Percentiles rank a stretch among this genome's conserved stretches.
Evolutionary conservation across 2,113 vertebrate genomes (phyloP).

Genomic region (Andinoacara biseriatus): DNA sequence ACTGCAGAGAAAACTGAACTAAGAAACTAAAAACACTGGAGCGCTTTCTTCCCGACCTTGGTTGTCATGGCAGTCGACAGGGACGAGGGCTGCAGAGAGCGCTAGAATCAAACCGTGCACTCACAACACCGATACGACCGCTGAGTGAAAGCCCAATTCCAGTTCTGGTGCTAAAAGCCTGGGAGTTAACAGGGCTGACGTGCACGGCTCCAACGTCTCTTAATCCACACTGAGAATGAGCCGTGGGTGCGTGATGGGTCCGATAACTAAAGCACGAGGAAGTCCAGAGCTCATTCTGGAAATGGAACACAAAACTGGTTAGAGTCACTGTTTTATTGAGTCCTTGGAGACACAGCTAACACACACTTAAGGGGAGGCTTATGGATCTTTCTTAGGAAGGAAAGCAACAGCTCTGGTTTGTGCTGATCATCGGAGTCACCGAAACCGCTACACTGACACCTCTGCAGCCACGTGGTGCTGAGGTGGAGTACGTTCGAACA

Average conservation of each 20-base stretch:
- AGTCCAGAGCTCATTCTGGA: neutral
- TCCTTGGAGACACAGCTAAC: neutral
- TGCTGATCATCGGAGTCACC: neutral
- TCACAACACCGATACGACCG: neutral
- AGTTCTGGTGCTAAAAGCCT: neutral
- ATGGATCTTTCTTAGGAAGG: neutral
- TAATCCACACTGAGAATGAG: too few relatives aligned
- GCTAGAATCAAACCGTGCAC: constrained; percentile 12
- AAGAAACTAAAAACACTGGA: neutral
- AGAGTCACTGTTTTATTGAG: neutral
- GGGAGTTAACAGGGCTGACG: neutral
- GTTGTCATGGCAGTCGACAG: constrained; percentile 50
- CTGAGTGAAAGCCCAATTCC: neutral
- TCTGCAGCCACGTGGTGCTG: too few relatives aligned
- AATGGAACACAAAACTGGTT: neutral
- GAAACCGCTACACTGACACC: neutral
- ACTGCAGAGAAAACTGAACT: neutral
- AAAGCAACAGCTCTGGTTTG: neutral
- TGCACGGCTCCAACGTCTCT: neutral
- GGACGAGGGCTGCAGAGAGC: neutral
- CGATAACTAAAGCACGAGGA: constrained; percentile 2
- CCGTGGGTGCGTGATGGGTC: too few relatives aligned
- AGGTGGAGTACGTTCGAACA: neutral
- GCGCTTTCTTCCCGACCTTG: constrained; percentile 35
- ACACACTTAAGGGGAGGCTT: neutral